Evolutionary conservation across 2,888 invertebrate species (phyloP).

Genomic region (Cremastinae sp.): DNA sequence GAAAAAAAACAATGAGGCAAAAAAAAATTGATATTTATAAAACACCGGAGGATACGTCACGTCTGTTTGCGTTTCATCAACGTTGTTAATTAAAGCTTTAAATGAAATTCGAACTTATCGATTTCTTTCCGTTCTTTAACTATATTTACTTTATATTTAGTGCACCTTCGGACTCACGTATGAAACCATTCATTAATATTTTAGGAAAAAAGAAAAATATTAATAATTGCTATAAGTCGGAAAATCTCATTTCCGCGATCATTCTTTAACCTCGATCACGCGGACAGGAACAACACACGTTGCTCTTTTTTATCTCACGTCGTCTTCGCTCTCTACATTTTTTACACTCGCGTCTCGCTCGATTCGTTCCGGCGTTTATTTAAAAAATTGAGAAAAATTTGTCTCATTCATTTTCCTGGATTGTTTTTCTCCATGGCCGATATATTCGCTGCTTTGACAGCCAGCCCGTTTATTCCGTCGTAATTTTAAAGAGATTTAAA

Average conservation of each 20-base stretch:
- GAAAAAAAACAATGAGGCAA: constrained; percentile 1
- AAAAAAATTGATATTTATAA: constrained; percentile 36
- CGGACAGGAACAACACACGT: neutral
- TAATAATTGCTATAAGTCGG: constrained; percentile 57
- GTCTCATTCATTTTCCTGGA: too few species aligned
- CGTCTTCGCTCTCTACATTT: neutral
- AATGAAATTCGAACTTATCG: constrained; percentile 29
- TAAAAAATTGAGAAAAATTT: too few species aligned
- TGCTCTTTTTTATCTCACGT: neutral
- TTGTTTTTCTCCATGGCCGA: too few species aligned
- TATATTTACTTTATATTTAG: constrained; percentile 12
- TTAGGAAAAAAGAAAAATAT: constrained; percentile 11
- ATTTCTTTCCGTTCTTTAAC: neutral
- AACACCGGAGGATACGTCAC: constrained; percentile 47
- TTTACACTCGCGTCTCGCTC: neutral
- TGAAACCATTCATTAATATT: constrained; percentile 5
- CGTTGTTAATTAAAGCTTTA: constrained; percentile 51
- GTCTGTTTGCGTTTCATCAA: constrained; percentile 63
- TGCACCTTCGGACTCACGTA: too few species aligned
- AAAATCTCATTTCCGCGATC: constrained; percentile 11
- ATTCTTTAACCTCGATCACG: constrained; percentile 28
- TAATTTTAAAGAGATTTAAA: too few species aligned
- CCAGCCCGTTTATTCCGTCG: too few species aligned
- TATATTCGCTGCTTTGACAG: too few species aligned
- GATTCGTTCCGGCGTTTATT: too few species aligned